Evolutionary conservation across 1,140 invertebrate species (phyloP).

Genomic region (Cheumatopsyche charites): DNA sequence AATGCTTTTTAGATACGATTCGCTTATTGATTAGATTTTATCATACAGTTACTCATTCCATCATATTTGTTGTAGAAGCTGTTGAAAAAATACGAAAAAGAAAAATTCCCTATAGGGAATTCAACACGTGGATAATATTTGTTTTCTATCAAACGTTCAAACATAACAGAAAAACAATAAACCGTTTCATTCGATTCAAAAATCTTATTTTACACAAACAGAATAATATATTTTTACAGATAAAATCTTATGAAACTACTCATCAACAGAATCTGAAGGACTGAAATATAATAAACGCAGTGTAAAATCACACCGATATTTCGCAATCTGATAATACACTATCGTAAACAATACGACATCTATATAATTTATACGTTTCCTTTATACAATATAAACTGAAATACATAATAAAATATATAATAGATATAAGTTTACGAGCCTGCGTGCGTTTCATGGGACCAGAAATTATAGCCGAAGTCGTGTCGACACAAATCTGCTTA

Average conservation of each 20-base stretch:
- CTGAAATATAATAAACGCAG: neutral
- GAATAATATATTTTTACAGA: too few species aligned
- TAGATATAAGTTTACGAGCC: neutral
- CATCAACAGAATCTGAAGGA: slow-evolving; percentile 3
- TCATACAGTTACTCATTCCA: too few species aligned
- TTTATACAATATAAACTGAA: neutral
- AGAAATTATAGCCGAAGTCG: neutral
- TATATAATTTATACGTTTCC: slow-evolving; percentile 21
- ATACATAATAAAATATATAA: neutral
- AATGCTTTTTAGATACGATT: neutral
- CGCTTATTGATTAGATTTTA: neutral
- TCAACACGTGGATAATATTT: neutral
- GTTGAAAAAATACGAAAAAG: neutral
- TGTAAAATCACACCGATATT: neutral
- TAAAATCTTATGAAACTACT: too few species aligned
- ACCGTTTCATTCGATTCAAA: neutral
- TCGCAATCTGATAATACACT: neutral
- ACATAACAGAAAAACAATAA: neutral
- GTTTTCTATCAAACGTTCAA: neutral
- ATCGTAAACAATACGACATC: slow-evolving; percentile 5
- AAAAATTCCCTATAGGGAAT: neutral
- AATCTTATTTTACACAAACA: too few species aligned
- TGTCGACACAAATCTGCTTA: neutral
- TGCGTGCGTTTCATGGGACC: neutral
- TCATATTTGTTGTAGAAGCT: too few species aligned